Percentiles rank a stretch among this genome's conserved stretches.
Evolutionary conservation across 1,140 invertebrate species (phyloP).

Genomic region (Tetragnatha versicolor): DNA sequence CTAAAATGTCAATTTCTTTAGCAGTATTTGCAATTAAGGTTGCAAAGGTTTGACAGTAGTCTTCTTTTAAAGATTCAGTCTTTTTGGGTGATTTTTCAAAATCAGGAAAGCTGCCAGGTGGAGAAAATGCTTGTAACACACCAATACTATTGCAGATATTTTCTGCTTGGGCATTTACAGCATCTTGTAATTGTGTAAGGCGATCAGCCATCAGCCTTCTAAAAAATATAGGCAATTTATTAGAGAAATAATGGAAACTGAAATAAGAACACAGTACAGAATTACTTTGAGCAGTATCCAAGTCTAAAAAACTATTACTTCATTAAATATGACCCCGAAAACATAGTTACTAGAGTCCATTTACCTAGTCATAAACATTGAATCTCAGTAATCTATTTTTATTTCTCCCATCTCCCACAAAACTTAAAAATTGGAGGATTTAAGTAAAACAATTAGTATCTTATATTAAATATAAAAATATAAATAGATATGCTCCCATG

Average conservation of each 20-base stretch:
- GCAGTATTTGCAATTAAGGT: slow-evolving; percentile 84
- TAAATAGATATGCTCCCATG: no score
- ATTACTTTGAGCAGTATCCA: no score
- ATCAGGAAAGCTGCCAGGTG: slow-evolving; percentile 89
- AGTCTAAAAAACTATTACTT: no score
- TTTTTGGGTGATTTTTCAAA: slow-evolving; percentile 88
- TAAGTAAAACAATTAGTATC: no score
- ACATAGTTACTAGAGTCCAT: no score
- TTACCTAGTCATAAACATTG: no score
- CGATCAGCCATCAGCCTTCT: slow-evolving; percentile 70
- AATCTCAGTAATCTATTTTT: no score
- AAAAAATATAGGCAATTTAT: neutral
- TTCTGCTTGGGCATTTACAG: slow-evolving; percentile 96
- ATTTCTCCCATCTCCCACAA: no score
- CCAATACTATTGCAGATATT: slow-evolving; percentile 98
- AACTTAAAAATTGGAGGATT: no score
- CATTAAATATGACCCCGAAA: no score
- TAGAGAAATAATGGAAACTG: neutral
- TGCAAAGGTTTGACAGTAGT: slow-evolving; percentile 80
- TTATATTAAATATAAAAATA: no score
- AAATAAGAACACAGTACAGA: no score
- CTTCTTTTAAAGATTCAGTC: slow-evolving; percentile 79
- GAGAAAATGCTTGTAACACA: slow-evolving; percentile 91
- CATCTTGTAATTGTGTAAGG: slow-evolving; percentile 95
- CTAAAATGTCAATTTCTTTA: slow-evolving; percentile 96